These are phyloP conservation scores for Spilarctia lutea DNA, from an alignment of 2,888 invertebrate species.

Conservation along the genomic window DNA sequence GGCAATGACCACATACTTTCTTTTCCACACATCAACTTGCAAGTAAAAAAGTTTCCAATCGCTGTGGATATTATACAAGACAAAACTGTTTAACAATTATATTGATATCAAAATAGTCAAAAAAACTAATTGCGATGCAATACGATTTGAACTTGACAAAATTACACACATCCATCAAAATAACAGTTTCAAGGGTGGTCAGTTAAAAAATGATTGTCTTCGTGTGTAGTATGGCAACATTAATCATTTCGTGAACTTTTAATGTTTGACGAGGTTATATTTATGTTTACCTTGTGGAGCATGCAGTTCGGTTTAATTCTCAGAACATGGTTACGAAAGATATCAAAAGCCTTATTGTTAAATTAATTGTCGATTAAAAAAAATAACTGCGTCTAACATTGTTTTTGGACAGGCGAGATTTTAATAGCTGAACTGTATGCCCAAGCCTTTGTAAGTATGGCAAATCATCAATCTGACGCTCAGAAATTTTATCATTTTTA, in stretches of 20 bases:
- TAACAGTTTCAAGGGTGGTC: conserved; percentile 43
- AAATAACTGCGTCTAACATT: neutral
- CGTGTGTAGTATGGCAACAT: conserved; percentile 37
- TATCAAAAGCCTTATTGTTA: neutral
- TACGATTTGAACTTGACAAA: conserved; percentile 21
- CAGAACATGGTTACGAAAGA: conserved; percentile 20
- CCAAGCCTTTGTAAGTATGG: neutral
- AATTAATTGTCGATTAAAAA: conserved; percentile 6
- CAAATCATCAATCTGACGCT: neutral
- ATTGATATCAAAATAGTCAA: neutral
- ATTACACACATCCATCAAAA: conserved; percentile 37
- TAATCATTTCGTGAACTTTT: conserved; percentile 47
- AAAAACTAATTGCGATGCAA: conserved; percentile 5
- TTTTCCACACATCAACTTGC: neutral
- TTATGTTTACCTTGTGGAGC: conserved; percentile 36
- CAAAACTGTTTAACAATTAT: neutral
- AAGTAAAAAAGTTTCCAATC: neutral
- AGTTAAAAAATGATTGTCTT: conserved; percentile 47
- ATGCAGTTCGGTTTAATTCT: conserved; percentile 13
- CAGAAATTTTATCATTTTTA: neutral
- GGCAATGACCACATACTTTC: neutral
- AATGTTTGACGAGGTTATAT: conserved; percentile 38
- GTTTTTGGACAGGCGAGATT: neutral
- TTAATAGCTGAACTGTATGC: neutral
- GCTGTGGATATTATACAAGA: neutral